Percentiles rank a stretch among this genome's conserved stretches.
Conservation (phyloP, 2,888 invertebrate genomes). For the Pachydiplax longipennis region DNA sequence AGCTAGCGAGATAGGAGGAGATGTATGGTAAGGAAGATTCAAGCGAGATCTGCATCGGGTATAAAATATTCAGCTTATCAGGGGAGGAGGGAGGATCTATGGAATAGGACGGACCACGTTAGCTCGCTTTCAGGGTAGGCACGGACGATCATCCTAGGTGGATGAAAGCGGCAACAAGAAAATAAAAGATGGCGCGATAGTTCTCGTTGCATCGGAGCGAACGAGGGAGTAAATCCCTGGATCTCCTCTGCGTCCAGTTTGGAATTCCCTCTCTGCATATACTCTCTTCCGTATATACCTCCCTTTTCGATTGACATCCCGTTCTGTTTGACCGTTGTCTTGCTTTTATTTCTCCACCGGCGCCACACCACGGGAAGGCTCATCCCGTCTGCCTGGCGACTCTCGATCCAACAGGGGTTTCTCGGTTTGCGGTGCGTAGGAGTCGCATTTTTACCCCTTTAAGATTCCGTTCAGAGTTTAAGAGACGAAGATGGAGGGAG, state of each 20-base stretch:
- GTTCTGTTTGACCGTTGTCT: not conserved
- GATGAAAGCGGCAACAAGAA: not conserved
- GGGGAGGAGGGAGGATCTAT: not conserved
- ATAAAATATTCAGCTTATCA: slow-evolving; percentile 43
- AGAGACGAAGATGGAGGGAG: slow-evolving; percentile 1
- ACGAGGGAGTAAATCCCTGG: not conserved
- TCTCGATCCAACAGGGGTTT: not conserved
- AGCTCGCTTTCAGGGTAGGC: not conserved
- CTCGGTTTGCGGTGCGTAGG: not conserved
- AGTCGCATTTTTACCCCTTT: not conserved
- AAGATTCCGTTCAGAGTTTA: not conserved
- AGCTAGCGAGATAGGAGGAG: slow-evolving; percentile 18
- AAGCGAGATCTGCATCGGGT: slow-evolving; percentile 33
- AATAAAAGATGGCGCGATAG: not conserved
- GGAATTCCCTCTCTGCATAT: too few relatives aligned
- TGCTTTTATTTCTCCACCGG: not conserved
- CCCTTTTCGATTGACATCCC: not conserved
- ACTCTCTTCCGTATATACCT: not conserved
- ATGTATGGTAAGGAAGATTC: slow-evolving; percentile 30
- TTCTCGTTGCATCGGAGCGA: not conserved
- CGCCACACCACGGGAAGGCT: not conserved
- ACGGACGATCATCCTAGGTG: not conserved
- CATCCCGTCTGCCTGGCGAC: not conserved
- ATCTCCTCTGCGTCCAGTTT: not conserved
- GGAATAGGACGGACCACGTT: not conserved